Percentiles rank a stretch among this genome's conserved stretches.
These are phyloP conservation scores for Ophonus ardosiacus DNA, from an alignment of 2,888 invertebrate genomes.

Conservation along the genomic window DNA sequence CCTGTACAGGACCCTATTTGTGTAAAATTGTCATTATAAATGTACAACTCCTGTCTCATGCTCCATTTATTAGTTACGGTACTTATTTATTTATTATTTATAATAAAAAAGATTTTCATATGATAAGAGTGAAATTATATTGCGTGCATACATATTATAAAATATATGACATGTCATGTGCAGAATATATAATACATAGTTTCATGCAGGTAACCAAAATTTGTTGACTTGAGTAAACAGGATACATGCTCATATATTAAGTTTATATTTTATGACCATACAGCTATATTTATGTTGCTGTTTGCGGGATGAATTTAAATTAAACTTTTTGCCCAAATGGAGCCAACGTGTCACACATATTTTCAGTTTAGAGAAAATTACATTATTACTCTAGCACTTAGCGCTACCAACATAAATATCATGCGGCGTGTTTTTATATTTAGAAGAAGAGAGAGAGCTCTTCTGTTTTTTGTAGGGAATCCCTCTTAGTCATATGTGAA, in stretches of 20 bases:
- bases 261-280: not conserved
- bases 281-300: not conserved
- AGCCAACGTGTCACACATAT: conserved; percentile 12
- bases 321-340: not conserved
- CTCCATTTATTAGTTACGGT: not conserved
- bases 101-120: not conserved
- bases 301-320: not conserved
- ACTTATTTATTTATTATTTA: not conserved
- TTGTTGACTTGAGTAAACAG: conserved; percentile 19
- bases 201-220: conserved; percentile 6
- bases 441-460: not conserved
- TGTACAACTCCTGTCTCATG: no score
- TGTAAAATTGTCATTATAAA: no score
- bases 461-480: not conserved
- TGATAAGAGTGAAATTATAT: not conserved
- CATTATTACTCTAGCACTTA: conserved; percentile 10
- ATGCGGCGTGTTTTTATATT: conserved; percentile 2
- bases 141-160: not conserved
- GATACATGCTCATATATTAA: conserved; percentile 23
- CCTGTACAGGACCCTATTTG: no score
- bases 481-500: not conserved
- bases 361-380: conserved; percentile 20
- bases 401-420: conserved; percentile 2
- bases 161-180: not conserved
- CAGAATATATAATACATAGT: not conserved